Conservation (phyloP, 1,140 invertebrate species). For the Adelges cooleyi region DNA sequence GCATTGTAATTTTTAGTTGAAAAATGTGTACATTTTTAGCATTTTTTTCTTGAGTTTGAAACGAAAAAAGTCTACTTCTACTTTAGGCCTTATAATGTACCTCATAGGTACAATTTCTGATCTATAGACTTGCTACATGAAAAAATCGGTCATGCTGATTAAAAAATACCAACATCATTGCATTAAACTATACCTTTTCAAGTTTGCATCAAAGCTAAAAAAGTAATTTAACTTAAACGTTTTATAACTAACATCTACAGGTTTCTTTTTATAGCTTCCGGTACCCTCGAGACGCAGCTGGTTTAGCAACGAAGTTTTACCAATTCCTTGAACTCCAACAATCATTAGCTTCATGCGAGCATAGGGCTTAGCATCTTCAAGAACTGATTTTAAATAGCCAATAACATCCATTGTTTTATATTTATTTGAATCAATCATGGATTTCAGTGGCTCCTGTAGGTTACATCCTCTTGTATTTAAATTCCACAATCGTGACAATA, state of each 20-base stretch:
- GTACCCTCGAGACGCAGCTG: constrained; percentile 76
- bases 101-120: no score
- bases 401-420: constrained; percentile 95
- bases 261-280: constrained; percentile 58
- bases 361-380: constrained; percentile 86
- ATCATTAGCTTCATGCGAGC: constrained; percentile 96
- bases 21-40: no score
- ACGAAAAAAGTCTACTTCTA: no score
- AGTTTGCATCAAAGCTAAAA: no score
- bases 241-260: constrained; percentile 50
- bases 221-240: background rate
- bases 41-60: no score
- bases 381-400: constrained; percentile 81
- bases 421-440: constrained; percentile 84
- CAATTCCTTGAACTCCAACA: constrained; percentile 89
- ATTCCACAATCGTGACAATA: constrained; percentile 88
- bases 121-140: no score
- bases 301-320: constrained; percentile 86
- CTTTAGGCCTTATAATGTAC: no score
- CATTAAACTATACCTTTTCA: no score
- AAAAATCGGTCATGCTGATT: no score
- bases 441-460: constrained; percentile 76
- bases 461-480: constrained; percentile 83
- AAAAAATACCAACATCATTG: background rate
- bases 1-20: no score